Evolutionary conservation across 2,888 invertebrate genomes (phyloP), one percentile per base, ranked within the genome.

Genomic region (Cerceris ruficornis): DNA sequence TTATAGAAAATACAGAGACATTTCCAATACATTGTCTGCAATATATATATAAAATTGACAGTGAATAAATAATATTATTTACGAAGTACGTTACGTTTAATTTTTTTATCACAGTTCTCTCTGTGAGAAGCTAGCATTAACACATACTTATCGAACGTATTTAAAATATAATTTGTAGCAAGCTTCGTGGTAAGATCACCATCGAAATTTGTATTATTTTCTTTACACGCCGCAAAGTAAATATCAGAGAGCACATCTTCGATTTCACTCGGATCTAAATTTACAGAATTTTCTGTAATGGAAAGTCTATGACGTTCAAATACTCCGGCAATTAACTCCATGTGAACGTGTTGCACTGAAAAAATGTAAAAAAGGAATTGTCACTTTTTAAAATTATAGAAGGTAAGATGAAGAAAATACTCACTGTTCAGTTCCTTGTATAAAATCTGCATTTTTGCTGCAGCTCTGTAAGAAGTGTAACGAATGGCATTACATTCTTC

Each of bases 381-480:
- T 59, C 60, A 43, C 14, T 0, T 70, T 39, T 54, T 42, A 52
- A 9, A 59, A 13, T 54, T 64, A 13, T 15, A 49, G 28, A 71
- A 50, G 67, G 28, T 17, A 55, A 46, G 0, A 7, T 17, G 90
- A 88, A 13, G 91, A 84, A 73, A 69, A 89, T 87, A 76, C 94
- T 93, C 93, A 97, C 97, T 95, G 91, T 94, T 94, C 49, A 97
- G 93, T 83, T 94, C 92, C 82, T 93, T 94, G 89, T 95, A 95
- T 61, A 96, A 89, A 69, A 94, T 93, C 80, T 94, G 92, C 81
- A 95, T 93, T 92, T 97, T 97, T 79, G 95, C 94, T 14, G 97
- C 96, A 76, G 96, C 95, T 82, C 96, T 94, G 89, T 97, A 97
- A 2, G 95, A 95, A 79, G 95, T 95, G 92, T 96, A 97, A 89